Conservation (phyloP, 2,113 vertebrate species). For the Phylloscopus trochilus region DNA sequence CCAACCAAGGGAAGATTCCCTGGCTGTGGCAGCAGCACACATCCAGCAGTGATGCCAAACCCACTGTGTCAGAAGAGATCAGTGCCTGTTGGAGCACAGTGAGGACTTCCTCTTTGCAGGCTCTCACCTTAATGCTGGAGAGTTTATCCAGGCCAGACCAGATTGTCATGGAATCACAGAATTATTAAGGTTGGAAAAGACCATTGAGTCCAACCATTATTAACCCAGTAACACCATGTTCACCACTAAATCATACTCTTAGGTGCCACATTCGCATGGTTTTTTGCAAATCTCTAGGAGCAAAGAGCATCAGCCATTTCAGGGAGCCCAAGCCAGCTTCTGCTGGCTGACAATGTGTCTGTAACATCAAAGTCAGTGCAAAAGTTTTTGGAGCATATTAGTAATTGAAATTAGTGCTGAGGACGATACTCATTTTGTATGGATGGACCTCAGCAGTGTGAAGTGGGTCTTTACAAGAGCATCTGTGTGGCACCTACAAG, state of each 20-base stretch:
- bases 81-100: background rate
- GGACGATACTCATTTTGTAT: background rate
- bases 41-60: background rate
- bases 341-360: background rate
- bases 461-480: background rate
- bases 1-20: background rate
- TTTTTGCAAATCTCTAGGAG: background rate
- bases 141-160: background rate
- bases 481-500: background rate
- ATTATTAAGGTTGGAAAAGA: background rate
- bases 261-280: background rate
- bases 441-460: background rate
- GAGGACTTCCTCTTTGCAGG: background rate
- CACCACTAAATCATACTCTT: background rate
- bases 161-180: background rate
- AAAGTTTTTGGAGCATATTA: background rate
- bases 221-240: background rate
- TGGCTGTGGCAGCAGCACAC: background rate
- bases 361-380: background rate
- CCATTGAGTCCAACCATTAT: background rate
- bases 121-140: background rate
- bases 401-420: background rate
- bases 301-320: background rate
- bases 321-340: background rate
- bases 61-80: background rate